These are phyloP conservation scores for Struthidea cinerea DNA, from an alignment of 2,113 vertebrate genomes.

Conservation along the genomic window DNA sequence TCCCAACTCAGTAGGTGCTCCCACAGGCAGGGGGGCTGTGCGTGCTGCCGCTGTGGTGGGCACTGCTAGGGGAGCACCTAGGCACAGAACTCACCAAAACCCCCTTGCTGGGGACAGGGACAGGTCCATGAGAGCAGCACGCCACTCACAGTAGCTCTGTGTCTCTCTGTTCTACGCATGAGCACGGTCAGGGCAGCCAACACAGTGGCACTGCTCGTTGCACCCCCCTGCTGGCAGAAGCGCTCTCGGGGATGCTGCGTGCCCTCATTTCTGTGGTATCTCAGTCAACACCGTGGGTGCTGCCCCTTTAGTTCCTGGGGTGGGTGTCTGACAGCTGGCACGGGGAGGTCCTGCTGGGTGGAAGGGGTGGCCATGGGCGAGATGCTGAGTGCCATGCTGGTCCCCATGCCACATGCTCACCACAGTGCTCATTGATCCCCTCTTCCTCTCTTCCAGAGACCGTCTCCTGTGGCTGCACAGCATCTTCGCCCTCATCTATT, in stretches of 20 bases:
- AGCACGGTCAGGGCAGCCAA: not conserved
- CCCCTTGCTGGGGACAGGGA: not conserved
- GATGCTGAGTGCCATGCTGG: not conserved
- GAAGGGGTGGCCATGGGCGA: not conserved
- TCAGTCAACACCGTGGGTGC: not conserved
- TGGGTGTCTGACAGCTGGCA: not conserved
- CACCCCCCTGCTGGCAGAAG: not conserved
- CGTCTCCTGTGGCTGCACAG: conserved; percentile 91
- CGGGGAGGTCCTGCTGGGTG: rapidly evolving
- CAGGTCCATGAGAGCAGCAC: not conserved
- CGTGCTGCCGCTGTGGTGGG: not conserved
- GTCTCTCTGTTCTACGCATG: not conserved
- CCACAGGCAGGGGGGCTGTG: not conserved
- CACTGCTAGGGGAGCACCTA: not conserved
- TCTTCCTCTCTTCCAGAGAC: conserved; percentile 70
- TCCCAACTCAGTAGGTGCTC: conserved; percentile 85
- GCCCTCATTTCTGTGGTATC: not conserved
- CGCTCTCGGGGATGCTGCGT: not conserved
- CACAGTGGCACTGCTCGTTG: not conserved
- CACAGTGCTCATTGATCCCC: not conserved
- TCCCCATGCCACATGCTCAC: rapidly evolving
- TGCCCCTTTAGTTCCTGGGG: not conserved
- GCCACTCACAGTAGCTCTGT: rapidly evolving
- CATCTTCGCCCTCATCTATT: conserved; percentile 89
- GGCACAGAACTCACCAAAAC: not conserved